Conservation (phyloP, 1,140 invertebrate species). For the Penaeus chinensis region DNA sequence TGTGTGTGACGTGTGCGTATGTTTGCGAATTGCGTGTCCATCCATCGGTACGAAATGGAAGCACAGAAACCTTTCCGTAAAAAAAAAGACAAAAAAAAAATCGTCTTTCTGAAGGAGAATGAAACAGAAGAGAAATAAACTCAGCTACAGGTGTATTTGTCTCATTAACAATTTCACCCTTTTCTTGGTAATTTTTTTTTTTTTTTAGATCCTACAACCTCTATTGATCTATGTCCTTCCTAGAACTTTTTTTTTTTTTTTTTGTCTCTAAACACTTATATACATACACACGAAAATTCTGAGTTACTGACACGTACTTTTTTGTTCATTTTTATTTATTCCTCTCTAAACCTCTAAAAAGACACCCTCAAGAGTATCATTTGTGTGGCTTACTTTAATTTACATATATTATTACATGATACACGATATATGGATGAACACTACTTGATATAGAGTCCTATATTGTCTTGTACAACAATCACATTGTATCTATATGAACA, state of each 20-base stretch:
- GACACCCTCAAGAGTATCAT: slow-evolving; percentile 7
- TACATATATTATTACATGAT: slow-evolving; percentile 42
- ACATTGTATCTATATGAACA: slow-evolving; percentile 27
- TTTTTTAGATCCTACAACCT: not conserved
- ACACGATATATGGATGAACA: slow-evolving; percentile 37
- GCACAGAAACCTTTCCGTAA: no score
- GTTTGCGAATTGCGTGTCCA: not conserved
- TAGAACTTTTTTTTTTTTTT: not conserved
- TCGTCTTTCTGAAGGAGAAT: no score
- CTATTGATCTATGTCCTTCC: slow-evolving; percentile 1
- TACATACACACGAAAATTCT: slow-evolving; percentile 33
- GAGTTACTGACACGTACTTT: slow-evolving; percentile 13
- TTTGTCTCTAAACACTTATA: slow-evolving; percentile 23
- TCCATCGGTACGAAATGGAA: no score
- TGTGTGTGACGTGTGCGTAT: not conserved
- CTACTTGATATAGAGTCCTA: slow-evolving; percentile 7
- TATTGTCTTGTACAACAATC: slow-evolving; percentile 43
- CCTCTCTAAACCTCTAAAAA: slow-evolving; percentile 4
- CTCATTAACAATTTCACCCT: not conserved
- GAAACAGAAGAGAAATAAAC: no score
- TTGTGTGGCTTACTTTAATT: slow-evolving; percentile 30
- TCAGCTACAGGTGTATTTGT: no score
- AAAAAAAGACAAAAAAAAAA: no score
- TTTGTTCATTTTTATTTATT: slow-evolving; percentile 2
- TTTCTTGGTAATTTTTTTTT: not conserved